Evolutionary conservation across 2,888 invertebrate genomes (phyloP), one percentile per base, ranked within the genome.

Genomic region (Lepidochitona cinerea): DNA sequence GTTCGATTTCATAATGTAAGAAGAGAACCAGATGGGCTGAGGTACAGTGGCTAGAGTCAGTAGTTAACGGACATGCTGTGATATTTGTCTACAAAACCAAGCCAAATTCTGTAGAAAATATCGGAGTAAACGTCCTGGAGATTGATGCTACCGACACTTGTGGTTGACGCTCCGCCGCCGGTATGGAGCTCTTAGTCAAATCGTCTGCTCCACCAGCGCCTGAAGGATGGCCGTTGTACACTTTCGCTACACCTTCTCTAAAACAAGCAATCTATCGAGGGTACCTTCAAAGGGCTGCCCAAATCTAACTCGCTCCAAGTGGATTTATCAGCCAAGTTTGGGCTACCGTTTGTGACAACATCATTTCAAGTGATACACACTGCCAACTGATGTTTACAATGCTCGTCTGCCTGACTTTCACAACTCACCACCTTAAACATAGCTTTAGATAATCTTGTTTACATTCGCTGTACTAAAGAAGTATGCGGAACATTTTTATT

Each of bases 1-100:
- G 59, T 59, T 59, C 59, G 32, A 59, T 59, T 59, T 59, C 59
- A 59, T 59, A 59, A 59, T 23, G 14, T 3, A 59, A 23, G 59
- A 59, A 29, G 59, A 26, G 12, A 29, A 14, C 59, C 59, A 59
- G 59, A 59, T 59, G 59, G 26, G 4, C 4, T 4, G 32, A 4
- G 26, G 12, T 59, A 14, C 59, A 1, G 59, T 32, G 32, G 59
- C 26, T 59, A 4, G 12, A 23, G 3, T 23, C 32, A 59, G 14
- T n/a, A n/a, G n/a, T n/a, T n/a, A n/a, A n/a, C n/a, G n/a, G 29
- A 29, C 59, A 29, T 26, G 29, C 59, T 4, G 26, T 29, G 59
- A 23, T 23, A 59, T 59, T 59, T 59, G 59, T 23, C 59, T 29
- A 29, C 3, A 18, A 41, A 9, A 32, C 26, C 59, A 26, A 26